These are phyloP conservation scores for Pogonocichla stellata DNA, from an alignment of 2,113 vertebrate genomes.

Conservation along the genomic window DNA sequence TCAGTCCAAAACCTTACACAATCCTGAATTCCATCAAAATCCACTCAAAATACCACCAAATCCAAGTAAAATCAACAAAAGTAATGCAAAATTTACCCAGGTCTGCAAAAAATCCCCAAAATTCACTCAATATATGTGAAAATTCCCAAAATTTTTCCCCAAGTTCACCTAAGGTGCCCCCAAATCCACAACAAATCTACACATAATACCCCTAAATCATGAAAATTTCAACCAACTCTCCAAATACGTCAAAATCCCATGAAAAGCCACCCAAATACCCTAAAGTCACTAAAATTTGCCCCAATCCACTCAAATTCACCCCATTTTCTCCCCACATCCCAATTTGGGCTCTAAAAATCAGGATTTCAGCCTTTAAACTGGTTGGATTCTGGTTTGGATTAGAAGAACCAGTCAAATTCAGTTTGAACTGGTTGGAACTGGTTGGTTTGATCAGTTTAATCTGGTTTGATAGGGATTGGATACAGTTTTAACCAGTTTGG, in stretches of 20 bases:
- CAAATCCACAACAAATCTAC: background rate
- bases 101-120: rapidly evolving
- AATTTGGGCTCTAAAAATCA: background rate
- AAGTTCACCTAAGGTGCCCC: background rate
- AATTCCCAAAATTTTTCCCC: rapidly evolving
- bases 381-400: background rate
- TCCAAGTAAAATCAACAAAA: background rate
- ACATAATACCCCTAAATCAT: background rate
- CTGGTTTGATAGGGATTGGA: background rate
- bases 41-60: background rate
- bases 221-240: no score
- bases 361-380: background rate
- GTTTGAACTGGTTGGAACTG: rapidly evolving
- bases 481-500: background rate
- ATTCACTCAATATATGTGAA: background rate
- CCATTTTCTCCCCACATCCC: rapidly evolving
- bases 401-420: background rate
- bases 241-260: background rate
- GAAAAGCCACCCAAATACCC: background rate
- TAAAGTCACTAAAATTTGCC: no score
- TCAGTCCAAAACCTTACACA: background rate
- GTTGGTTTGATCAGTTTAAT: rapidly evolving
- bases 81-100: background rate
- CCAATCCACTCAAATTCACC: background rate
- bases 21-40: background rate